A percentile compares a stretch with the other conserved stretches of the same genome.
These are phyloP conservation scores for Drosophila eohydei DNA, from an alignment of 2,888 invertebrate genomes.

Conservation along the genomic window DNA sequence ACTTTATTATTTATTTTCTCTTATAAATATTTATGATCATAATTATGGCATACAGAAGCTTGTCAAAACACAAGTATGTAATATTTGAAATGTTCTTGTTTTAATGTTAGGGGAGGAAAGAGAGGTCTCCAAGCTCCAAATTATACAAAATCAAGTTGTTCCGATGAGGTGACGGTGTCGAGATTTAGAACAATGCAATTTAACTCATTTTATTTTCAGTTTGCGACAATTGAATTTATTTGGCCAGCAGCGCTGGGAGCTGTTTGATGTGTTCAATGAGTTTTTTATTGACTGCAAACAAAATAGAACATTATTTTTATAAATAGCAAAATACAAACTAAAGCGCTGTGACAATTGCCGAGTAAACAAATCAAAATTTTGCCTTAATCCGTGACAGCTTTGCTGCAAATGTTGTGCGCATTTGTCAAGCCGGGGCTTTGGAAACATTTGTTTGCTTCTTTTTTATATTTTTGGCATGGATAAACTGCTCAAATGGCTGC, in stretches of 20 bases:
- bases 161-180: too few species aligned
- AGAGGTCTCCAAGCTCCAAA: too few species aligned
- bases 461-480: neutral
- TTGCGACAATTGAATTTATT: slow-evolving; percentile 38
- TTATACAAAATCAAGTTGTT: too few species aligned
- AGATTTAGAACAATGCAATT: too few species aligned
- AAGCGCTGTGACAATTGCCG: slow-evolving; percentile 32
- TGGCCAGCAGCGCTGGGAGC: slow-evolving; percentile 40
- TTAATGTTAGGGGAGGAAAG: too few species aligned
- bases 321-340: neutral
- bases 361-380: slow-evolving; percentile 32
- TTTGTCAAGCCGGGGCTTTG: slow-evolving; percentile 8
- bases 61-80: too few species aligned
- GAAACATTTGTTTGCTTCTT: neutral
- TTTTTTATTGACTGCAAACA: slow-evolving; percentile 33
- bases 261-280: slow-evolving; percentile 34
- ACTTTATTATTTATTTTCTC: too few species aligned
- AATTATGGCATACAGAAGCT: too few species aligned
- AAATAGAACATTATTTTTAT: neutral
- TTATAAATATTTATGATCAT: too few species aligned
- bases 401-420: slow-evolving; percentile 17
- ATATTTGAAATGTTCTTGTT: too few species aligned
- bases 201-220: too few species aligned
- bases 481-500: slow-evolving; percentile 31
- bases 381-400: slow-evolving; percentile 32